A percentile compares a stretch with the other conserved stretches of the same genome.
These are phyloP conservation scores for Drosophila dives DNA, from an alignment of 2,888 invertebrate species.

Conservation along the genomic window DNA sequence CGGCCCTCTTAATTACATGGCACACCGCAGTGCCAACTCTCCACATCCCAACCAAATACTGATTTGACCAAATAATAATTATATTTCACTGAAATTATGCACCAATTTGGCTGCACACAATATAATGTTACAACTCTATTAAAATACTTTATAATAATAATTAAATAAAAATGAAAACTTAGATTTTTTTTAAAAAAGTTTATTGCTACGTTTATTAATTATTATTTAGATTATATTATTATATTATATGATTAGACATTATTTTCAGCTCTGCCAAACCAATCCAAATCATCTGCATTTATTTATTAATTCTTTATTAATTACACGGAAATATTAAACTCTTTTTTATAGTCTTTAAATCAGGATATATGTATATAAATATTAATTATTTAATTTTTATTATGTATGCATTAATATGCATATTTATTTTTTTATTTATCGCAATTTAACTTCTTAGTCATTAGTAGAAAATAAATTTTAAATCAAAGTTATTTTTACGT, in stretches of 20 bases:
- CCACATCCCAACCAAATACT: neutral
- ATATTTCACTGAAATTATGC: slow-evolving; percentile 3
- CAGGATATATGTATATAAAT: too few species aligned
- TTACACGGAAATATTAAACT: neutral
- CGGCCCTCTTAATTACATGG: slow-evolving; percentile 70
- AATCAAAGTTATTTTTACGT: neutral
- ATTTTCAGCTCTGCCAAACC: neutral
- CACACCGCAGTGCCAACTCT: slow-evolving; percentile 14
- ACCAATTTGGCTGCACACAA: neutral
- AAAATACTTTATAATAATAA: neutral
- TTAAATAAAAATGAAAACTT: neutral
- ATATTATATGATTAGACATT: neutral
- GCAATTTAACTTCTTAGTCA: too few species aligned
- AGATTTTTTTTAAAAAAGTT: neutral
- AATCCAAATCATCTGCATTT: neutral
- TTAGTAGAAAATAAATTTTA: neutral
- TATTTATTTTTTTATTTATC: neutral
- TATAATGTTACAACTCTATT: neutral
- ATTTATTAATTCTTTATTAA: neutral
- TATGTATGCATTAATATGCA: too few species aligned
- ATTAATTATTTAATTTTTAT: too few species aligned
- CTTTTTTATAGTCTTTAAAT: neutral
- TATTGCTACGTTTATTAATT: neutral
- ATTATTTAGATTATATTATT: neutral
- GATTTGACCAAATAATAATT: slow-evolving; percentile 50